A percentile compares a stretch with the other conserved stretches of the same genome.
phyloP scores from a whole-genome alignment of 2,888 invertebrate genomes.

The Rutpela maculata region DNA sequence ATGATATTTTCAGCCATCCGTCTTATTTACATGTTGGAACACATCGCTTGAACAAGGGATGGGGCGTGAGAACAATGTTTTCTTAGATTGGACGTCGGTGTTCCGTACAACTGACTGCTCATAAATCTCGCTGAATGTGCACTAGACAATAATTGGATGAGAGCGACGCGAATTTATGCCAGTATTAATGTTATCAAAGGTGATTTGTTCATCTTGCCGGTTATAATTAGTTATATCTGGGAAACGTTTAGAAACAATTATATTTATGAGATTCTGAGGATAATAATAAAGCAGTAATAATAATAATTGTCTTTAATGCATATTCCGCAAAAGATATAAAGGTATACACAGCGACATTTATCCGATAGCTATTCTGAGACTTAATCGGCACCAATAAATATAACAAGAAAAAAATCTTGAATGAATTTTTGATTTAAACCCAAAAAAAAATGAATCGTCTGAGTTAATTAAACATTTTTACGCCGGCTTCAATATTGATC shows the following conservation, averaged over 20 bases:
- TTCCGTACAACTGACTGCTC: conserved; percentile 50
- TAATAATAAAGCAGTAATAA: background rate
- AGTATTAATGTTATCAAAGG: conserved; percentile 55
- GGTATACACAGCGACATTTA: too few relatives aligned
- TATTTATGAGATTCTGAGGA: background rate
- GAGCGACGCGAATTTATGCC: conserved; percentile 55
- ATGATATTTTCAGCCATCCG: conserved; percentile 38
- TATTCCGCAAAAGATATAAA: too few relatives aligned
- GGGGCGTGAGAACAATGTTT: conserved; percentile 40
- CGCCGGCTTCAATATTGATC: too few relatives aligned
- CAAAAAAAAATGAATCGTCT: too few relatives aligned
- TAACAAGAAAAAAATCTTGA: too few relatives aligned
- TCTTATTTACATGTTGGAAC: conserved; percentile 44
- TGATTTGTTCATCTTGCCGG: conserved; percentile 54
- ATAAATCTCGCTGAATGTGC: conserved; percentile 56
- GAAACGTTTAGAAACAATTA: background rate
- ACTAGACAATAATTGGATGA: conserved; percentile 59
- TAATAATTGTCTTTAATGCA: background rate
- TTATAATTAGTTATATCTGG: conserved; percentile 29
- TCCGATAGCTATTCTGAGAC: too few relatives aligned
- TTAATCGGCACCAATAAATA: too few relatives aligned
- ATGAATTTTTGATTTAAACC: too few relatives aligned
- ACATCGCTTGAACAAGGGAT: conserved; percentile 21
- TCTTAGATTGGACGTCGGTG: conserved; percentile 49
- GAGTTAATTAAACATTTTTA: too few relatives aligned